Base-by-base conservation (phyloP, 2,113 vertebrate species). In the Seriola rivoliana region DNA sequence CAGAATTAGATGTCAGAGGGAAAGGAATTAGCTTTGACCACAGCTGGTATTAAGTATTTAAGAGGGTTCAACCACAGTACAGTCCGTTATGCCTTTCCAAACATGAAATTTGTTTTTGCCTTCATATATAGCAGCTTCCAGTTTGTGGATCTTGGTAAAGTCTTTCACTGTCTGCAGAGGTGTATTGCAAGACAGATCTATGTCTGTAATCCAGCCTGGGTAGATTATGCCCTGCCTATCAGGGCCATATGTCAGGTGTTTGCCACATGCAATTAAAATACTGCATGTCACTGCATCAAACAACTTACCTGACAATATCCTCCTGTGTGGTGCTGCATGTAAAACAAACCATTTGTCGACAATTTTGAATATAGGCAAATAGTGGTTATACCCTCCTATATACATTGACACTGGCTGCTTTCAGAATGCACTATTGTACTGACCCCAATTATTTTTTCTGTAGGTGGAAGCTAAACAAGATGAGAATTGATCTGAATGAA, bases 401-500 rank as follows among this genome's bases (percentile, higher is more conserved):
- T 60, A 8, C 8, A 32, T 3, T 32, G 2, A 29, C 21, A 32
- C 23, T 55, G 36, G 40, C 23, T 9, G 55, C 62, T 80, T 73
- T 59, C 32, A 77, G n/a, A 67, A 8, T 23, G 25, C 62, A 63
- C 5, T 0, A 4, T 21, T 32, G 5, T 48, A 23, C 2, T 88
- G 38, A 88, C 59, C 1, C 4, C 1, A 3, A 1, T 12, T 64
- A 4, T 82, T 80, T 71, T 52, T 55, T 34, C 70, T 87, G 69
- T 89, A 99, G 98, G 82, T 99, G 98, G 98, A 96, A 92, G 86
- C 90, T 96, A 90, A 95, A 97, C 84, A 93, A 95, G 62, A 90
- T 83, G 72, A 96, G 97, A 55, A 95, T 99, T 72, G 94, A 97
- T 84, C 78, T 97, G 78, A 92, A 89, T 11, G 81, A 71, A 52